Percentiles rank a stretch among this genome's conserved stretches.
Evolutionary conservation across 2,797 vertebrate species (phyloP).

Genomic region (Enteromius afrohamiltoni): DNA sequence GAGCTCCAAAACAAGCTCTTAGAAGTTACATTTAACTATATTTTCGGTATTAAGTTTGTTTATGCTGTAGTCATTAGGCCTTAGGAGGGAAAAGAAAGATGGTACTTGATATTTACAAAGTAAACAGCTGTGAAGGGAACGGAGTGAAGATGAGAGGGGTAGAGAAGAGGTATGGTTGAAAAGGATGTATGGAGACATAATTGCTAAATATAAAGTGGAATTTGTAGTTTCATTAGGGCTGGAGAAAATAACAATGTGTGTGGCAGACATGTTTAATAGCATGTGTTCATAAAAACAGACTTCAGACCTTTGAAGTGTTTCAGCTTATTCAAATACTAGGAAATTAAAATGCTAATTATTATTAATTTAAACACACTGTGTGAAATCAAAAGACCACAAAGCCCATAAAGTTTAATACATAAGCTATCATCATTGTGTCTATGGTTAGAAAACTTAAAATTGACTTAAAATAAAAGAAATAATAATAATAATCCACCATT

Average conservation of each 20-base stretch:
- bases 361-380: neutral
- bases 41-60: neutral
- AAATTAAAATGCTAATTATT: neutral
- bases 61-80: neutral
- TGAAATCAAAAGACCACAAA: no score
- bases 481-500: no score
- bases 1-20: slow-evolving; percentile 1
- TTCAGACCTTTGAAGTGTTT: neutral
- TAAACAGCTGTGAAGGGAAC: slow-evolving; percentile 6
- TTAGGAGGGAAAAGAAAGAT: neutral
- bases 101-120: slow-evolving; percentile 10
- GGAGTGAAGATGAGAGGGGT: neutral
- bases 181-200: slow-evolving; percentile 8
- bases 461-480: no score
- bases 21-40: neutral
- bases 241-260: neutral
- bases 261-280: neutral
- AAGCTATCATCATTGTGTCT: neutral
- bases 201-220: slow-evolving; percentile 18
- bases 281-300: neutral
- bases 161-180: slow-evolving; percentile 4
- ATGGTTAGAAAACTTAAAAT: no score
- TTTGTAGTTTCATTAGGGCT: slow-evolving; percentile 18
- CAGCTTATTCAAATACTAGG: neutral
- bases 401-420: neutral